Percentiles rank a stretch among this genome's conserved stretches.
phyloP scores from a whole-genome alignment of 2,888 invertebrate genomes.

The Dynastes grantii region DNA sequence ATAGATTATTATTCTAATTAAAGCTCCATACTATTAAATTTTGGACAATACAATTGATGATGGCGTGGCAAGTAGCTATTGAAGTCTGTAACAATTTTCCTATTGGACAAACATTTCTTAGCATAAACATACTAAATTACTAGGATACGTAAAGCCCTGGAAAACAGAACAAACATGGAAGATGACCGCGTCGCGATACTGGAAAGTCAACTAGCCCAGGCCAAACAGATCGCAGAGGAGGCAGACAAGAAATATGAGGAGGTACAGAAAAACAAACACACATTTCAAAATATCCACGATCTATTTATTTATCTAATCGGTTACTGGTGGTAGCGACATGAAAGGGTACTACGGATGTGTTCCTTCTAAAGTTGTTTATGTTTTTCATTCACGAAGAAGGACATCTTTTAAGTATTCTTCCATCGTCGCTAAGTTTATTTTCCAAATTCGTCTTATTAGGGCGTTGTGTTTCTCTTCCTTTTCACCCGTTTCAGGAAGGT shows the following conservation, averaged over 20 bases:
- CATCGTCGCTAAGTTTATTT: background rate
- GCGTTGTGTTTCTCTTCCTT: too few species aligned
- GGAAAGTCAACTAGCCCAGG: conserved; percentile 98
- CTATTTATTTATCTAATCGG: conserved; percentile 36
- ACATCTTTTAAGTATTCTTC: background rate
- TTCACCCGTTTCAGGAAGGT: conserved; percentile 47
- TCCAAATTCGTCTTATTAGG: background rate
- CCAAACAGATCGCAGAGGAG: conserved; percentile 99
- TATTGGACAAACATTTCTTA: conserved; percentile 2
- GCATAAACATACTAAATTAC: conserved; percentile 39
- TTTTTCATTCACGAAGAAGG: conserved; percentile 1
- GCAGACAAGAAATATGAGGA: conserved; percentile 99
- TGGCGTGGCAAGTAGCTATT: conserved; percentile 21
- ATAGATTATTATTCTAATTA: background rate
- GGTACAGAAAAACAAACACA: conserved; percentile 75
- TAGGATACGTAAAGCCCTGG: conserved; percentile 98
- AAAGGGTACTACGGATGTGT: conserved; percentile 64
- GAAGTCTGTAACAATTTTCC: conserved; percentile 12
- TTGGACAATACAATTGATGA: background rate
- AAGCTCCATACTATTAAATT: background rate
- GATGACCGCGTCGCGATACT: conserved; percentile 98
- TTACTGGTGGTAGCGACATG: background rate
- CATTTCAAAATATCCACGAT: conserved; percentile 1
- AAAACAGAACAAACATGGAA: conserved; percentile 99
- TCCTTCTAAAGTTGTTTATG: background rate